Conservation (phyloP, 1,140 invertebrate species). For the Melitaea cinxia region DNA sequence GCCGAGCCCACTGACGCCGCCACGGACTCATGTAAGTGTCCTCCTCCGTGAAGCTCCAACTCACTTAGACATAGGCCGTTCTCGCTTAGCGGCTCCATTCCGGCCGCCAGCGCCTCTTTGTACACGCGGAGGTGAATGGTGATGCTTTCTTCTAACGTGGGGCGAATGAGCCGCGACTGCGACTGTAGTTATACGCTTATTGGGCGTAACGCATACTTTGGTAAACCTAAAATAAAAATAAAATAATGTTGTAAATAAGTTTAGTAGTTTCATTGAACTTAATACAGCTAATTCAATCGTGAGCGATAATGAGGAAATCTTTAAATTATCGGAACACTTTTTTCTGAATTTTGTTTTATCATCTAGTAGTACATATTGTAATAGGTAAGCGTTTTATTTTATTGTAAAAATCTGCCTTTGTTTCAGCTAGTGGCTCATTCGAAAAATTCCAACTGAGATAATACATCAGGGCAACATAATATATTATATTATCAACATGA, state of each 20-base stretch:
- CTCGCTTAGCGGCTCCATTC: constrained; percentile 84
- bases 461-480: constrained; percentile 33
- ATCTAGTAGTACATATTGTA: neutral
- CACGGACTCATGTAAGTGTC: constrained; percentile 81
- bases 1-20: constrained; percentile 85
- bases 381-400: neutral
- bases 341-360: neutral
- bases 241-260: too few species aligned
- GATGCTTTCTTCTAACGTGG: constrained; percentile 52
- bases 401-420: neutral
- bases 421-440: neutral
- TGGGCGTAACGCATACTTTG: constrained; percentile 38
- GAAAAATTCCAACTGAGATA: constrained; percentile 28
- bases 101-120: constrained; percentile 83
- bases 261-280: too few species aligned
- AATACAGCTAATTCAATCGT: too few species aligned
- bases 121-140: constrained; percentile 82
- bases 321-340: neutral
- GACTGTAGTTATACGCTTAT: constrained; percentile 38
- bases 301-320: too few species aligned
- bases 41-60: constrained; percentile 81
- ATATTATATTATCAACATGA: constrained; percentile 53
- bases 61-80: constrained; percentile 88
- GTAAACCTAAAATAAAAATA: constrained; percentile 42
- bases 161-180: constrained; percentile 45